Conservation (phyloP, 2,113 vertebrate genomes). For the Chaenogobius annularis region DNA sequence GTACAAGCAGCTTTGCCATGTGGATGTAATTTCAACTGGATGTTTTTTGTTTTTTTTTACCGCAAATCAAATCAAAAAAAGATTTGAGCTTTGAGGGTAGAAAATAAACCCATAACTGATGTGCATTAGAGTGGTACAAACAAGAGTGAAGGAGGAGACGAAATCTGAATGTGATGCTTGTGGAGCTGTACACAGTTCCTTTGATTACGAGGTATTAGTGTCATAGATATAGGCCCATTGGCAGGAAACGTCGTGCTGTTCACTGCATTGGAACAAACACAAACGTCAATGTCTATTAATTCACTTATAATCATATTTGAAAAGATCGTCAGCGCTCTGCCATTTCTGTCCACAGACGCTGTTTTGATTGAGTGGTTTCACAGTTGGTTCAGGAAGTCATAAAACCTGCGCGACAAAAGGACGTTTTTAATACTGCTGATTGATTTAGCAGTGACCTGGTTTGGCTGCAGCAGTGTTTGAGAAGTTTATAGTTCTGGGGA, state of each 20-base stretch:
- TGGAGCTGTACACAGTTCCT: slow-evolving; percentile 64
- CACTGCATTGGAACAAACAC: slow-evolving; percentile 68
- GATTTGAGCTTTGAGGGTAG: slow-evolving; percentile 68
- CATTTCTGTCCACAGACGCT: slow-evolving; percentile 47
- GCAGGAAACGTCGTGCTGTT: slow-evolving; percentile 62
- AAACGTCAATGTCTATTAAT: slow-evolving; percentile 75
- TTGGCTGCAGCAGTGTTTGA: slow-evolving; percentile 18
- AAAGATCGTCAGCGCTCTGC: slow-evolving; percentile 61
- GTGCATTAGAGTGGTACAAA: slow-evolving; percentile 70
- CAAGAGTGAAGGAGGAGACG: slow-evolving; percentile 69
- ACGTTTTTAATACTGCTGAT: slow-evolving; percentile 37
- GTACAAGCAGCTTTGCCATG: slow-evolving; percentile 63
- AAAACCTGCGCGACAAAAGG: slow-evolving; percentile 47
- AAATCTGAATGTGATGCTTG: slow-evolving; percentile 68
- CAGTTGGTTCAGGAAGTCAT: slow-evolving; percentile 43
- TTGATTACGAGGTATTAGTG: slow-evolving; percentile 75
- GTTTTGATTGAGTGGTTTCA: slow-evolving; percentile 55
- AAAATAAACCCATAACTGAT: slow-evolving; percentile 74
- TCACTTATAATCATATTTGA: slow-evolving; percentile 70
- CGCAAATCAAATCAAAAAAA: slow-evolving; percentile 75
- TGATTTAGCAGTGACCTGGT: slow-evolving; percentile 39
- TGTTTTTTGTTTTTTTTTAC: slow-evolving; percentile 48
- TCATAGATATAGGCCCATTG: slow-evolving; percentile 61
- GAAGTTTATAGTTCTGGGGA: neutral
- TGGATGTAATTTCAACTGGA: slow-evolving; percentile 78